phyloP scores from a whole-genome alignment of 2,888 invertebrate genomes.

The Cosmorhoe ocellata region DNA sequence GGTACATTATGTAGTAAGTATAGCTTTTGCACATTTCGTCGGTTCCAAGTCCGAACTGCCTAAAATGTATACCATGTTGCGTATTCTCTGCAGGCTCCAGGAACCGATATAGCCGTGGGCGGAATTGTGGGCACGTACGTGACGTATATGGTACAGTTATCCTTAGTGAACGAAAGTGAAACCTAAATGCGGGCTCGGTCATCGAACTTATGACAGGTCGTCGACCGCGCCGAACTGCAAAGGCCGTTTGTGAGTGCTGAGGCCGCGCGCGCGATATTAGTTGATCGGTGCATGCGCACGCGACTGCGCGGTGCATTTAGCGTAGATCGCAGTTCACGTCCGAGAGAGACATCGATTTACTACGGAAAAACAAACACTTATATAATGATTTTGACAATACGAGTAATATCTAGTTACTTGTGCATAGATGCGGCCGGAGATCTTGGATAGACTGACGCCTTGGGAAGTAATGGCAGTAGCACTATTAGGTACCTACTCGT shows the following conservation, averaged over 20 bases:
- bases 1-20: too few species aligned
- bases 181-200: slow-evolving; percentile 78
- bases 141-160: slow-evolving; percentile 79
- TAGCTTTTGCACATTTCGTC: slow-evolving; percentile 21
- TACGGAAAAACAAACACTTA: background rate
- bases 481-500: too few species aligned
- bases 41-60: slow-evolving; percentile 30
- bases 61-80: slow-evolving; percentile 46
- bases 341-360: background rate
- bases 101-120: slow-evolving; percentile 48
- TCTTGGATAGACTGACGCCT: too few species aligned
- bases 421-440: too few species aligned
- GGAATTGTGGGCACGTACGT: slow-evolving; percentile 61
- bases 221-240: slow-evolving; percentile 80
- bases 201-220: slow-evolving; percentile 72
- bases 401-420: too few species aligned
- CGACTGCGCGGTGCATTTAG: slow-evolving; percentile 51
- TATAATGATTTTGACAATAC: too few species aligned
- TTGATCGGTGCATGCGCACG: slow-evolving; percentile 57
- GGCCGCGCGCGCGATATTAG: slow-evolving; percentile 76
- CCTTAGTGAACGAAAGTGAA: slow-evolving; percentile 82
- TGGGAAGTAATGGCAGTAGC: too few species aligned
- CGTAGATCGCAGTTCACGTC: slow-evolving; percentile 14
- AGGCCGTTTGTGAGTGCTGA: slow-evolving; percentile 81
- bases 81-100: slow-evolving; percentile 59